Evolutionary conservation across 1,140 invertebrate genomes (phyloP), one percentile per base, ranked within the genome.

Genomic region (Harpegnathos saltator): DNA sequence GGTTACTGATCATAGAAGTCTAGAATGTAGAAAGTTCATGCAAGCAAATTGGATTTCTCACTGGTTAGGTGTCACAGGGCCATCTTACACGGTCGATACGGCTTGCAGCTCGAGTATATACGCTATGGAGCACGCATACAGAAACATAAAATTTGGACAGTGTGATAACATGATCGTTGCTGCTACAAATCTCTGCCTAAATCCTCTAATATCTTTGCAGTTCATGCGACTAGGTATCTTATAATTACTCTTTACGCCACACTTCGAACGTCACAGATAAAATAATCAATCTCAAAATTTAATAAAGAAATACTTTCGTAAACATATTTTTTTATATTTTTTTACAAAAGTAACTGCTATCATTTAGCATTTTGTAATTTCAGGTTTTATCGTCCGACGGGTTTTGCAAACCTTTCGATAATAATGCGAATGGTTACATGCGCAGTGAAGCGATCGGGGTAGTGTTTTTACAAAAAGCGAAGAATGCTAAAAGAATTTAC

Each of bases 61-160:
- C n/a, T n/a, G n/a, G n/a, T n/a, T n/a, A n/a, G n/a, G n/a, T n/a
- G n/a, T n/a, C n/a, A n/a, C n/a, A n/a, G n/a, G n/a, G n/a, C n/a
- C n/a, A n/a, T n/a, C n/a, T n/a, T n/a, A n/a, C n/a, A n/a, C n/a
- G n/a, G n/a, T 98, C 0, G 98, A 99, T 90, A 97, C 97, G 12
- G 98, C 98, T 14, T 99, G 98, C 94, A 98, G 97, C 59, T 98
- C 98, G 29, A 98, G 98, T 75, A 94, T 98, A 71, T 96, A 97
- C 80, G 98, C 98, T 0, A 89, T 99, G 12, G 96, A 98, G 87
- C 96, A 97, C 87, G 98, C 98, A 3, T 97, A 97, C 82, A 95
- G 95, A 77, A 95, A 97, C 0, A 97, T 99, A 1, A 94, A 95
- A 44, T 95, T 95, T 65, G 98, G 97, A 0, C 94, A 96, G 65